These are phyloP conservation scores for Toxotes lorentzi DNA, from an alignment of 2,797 vertebrate genomes.

Conservation along the genomic window DNA sequence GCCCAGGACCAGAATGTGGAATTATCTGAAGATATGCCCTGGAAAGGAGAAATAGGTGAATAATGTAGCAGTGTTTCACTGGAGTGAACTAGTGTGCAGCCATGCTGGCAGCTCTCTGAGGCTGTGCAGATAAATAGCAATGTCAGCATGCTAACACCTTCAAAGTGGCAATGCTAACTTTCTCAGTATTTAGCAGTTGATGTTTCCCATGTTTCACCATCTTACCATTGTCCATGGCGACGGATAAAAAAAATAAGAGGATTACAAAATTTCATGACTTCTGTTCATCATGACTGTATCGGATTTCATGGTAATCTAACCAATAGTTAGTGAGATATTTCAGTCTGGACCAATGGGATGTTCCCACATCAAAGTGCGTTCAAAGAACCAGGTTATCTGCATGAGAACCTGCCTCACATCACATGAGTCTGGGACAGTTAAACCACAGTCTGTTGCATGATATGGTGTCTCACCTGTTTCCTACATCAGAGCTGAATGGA, in stretches of 20 bases:
- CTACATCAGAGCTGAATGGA: background rate
- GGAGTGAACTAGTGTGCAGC: too few species aligned
- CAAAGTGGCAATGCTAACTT: background rate
- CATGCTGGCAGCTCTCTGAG: background rate
- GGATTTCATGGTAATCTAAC: background rate
- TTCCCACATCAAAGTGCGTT: background rate
- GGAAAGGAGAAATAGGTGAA: conserved; percentile 8
- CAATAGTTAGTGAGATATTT: background rate
- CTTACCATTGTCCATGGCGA: too few species aligned
- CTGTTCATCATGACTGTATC: background rate
- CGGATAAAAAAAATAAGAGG: too few species aligned
- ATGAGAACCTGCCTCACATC: background rate
- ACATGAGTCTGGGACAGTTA: background rate
- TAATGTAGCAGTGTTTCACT: background rate
- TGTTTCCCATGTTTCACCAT: background rate
- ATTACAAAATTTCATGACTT: too few species aligned
- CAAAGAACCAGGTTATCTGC: background rate
- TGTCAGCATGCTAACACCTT: background rate
- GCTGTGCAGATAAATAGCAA: background rate
- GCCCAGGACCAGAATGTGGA: conserved; percentile 14
- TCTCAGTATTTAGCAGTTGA: background rate
- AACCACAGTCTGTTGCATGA: background rate
- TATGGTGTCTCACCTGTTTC: conserved; percentile 51
- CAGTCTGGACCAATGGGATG: background rate
- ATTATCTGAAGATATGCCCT: conserved; percentile 30